Conservation (phyloP, 2,113 vertebrate genomes). For the Rhipidura dahli region DNA sequence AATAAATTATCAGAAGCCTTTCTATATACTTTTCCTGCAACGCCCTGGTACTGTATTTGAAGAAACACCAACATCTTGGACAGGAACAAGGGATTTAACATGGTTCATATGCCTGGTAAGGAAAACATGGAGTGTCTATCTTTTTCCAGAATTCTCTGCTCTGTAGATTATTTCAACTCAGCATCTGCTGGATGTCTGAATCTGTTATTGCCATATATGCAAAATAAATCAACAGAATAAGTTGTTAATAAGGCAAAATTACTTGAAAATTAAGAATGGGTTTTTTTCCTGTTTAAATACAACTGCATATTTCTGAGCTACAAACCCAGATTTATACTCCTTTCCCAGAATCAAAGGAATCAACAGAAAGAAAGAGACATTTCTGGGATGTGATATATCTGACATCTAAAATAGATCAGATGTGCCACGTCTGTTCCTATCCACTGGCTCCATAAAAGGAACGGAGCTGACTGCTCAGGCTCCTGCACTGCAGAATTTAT, state of each 20-base stretch:
- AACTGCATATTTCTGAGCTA: background rate
- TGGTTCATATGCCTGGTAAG: background rate
- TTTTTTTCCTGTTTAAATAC: background rate
- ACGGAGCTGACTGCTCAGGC: background rate
- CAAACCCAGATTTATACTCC: background rate
- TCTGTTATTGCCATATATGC: background rate
- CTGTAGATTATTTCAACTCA: background rate
- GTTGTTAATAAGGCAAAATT: background rate
- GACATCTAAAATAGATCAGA: constrained; percentile 8
- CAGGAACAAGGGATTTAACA: background rate
- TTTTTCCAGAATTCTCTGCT: background rate
- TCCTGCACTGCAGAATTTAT: background rate
- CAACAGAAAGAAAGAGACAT: background rate
- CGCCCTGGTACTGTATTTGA: background rate
- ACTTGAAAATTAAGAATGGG: background rate
- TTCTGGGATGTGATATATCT: background rate
- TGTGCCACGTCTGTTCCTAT: background rate
- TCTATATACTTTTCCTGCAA: background rate
- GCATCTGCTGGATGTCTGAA: background rate
- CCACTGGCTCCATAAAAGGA: background rate
- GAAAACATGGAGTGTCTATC: background rate
- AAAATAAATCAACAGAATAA: background rate
- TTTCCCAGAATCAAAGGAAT: background rate
- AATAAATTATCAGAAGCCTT: background rate
- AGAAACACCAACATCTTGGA: background rate